phyloP scores from a whole-genome alignment of 2,888 invertebrate genomes.

The Petrolisthes cinctipes region DNA sequence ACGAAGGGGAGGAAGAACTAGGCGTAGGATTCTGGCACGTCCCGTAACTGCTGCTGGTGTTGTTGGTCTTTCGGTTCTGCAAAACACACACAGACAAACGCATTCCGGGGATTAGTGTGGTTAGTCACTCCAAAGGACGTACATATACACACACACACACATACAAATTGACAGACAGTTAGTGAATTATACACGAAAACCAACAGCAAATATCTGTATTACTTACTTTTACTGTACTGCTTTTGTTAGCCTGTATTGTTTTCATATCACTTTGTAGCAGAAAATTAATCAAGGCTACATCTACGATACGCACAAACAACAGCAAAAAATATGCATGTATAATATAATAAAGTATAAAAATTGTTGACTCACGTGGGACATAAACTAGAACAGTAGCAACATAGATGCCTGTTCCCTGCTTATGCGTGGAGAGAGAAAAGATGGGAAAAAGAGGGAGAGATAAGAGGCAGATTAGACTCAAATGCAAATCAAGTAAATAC shows the following conservation, averaged over 20 bases:
- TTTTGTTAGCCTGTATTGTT: too few relatives aligned
- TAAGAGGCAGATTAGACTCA: slow-evolving; percentile 42
- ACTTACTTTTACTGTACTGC: not conserved
- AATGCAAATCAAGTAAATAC: slow-evolving; percentile 7
- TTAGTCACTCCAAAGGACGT: slow-evolving; percentile 36
- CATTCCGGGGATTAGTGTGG: slow-evolving; percentile 51
- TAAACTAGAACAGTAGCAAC: slow-evolving; percentile 70
- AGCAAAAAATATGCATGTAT: not conserved
- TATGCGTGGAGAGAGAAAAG: slow-evolving; percentile 65
- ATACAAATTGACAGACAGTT: not conserved
- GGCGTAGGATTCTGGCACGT: slow-evolving; percentile 60
- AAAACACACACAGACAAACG: slow-evolving; percentile 48
- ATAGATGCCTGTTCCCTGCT: slow-evolving; percentile 71
- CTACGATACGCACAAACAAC: not conserved
- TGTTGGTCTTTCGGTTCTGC: slow-evolving; percentile 59
- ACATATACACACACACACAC: not conserved
- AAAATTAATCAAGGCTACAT: slow-evolving; percentile 5
- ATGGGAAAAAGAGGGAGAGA: slow-evolving; percentile 33
- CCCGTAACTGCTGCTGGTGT: slow-evolving; percentile 26
- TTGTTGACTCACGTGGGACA: slow-evolving; percentile 69
- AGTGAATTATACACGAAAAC: not conserved
- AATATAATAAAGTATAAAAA: slow-evolving; percentile 27
- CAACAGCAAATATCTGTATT: not conserved
- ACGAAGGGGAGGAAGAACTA: slow-evolving; percentile 49
- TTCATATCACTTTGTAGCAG: slow-evolving; percentile 5